Evolutionary conservation across 2,888 invertebrate species (phyloP).

Genomic region (Microchrysa polita): DNA sequence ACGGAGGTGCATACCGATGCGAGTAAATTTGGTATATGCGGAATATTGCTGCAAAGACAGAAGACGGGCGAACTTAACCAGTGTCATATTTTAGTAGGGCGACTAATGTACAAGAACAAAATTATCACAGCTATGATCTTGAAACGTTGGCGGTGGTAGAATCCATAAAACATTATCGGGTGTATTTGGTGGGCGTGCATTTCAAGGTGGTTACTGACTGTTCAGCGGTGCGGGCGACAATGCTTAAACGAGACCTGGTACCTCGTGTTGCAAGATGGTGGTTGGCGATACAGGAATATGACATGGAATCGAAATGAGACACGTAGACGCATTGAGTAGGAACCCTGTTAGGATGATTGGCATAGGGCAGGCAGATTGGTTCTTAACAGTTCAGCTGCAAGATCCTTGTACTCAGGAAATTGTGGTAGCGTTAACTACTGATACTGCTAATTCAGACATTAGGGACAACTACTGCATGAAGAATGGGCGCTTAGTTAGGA

Average conservation of each 20-base stretch:
- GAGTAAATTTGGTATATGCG: neutral
- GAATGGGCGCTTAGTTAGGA: slow-evolving; percentile 9
- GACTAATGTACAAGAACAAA: neutral
- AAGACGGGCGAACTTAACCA: neutral
- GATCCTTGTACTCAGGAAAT: neutral
- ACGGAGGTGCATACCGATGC: slow-evolving; percentile 30
- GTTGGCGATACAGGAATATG: slow-evolving; percentile 28
- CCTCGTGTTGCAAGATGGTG: slow-evolving; percentile 38
- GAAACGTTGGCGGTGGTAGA: slow-evolving; percentile 23
- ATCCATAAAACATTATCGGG: neutral
- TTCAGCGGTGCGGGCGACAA: neutral
- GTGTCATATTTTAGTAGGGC: neutral
- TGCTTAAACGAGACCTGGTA: slow-evolving; percentile 42
- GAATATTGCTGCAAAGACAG: slow-evolving; percentile 3
- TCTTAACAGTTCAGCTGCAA: slow-evolving; percentile 18
- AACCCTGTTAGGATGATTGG: neutral
- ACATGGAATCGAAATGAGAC: slow-evolving; percentile 24
- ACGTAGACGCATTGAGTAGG: slow-evolving; percentile 54
- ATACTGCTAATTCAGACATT: neutral
- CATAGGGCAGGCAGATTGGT: slow-evolving; percentile 22
- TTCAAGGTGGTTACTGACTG: slow-evolving; percentile 40
- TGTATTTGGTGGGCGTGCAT: neutral
- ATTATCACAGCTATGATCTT: neutral
- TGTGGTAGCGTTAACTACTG: neutral
- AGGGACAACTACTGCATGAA: neutral